These are phyloP conservation scores for Anastrepha ludens DNA, from an alignment of 1,140 invertebrate species.

Conservation along the genomic window DNA sequence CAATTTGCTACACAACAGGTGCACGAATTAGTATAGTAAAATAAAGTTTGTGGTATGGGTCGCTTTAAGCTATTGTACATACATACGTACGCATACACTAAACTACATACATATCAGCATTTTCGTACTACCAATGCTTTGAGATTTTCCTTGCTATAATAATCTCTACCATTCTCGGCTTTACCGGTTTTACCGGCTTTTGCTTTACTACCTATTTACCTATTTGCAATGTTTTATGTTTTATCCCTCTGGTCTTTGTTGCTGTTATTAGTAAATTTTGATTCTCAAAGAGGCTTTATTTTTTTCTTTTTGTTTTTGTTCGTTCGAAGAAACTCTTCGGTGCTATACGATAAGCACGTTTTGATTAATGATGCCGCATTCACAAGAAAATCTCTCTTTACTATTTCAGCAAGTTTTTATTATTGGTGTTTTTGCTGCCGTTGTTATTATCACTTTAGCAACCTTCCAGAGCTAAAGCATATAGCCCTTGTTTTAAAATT, in stretches of 20 bases:
- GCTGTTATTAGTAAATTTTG: slow-evolving; percentile 33
- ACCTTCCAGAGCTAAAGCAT: background rate
- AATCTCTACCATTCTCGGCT: background rate
- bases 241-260: slow-evolving; percentile 19
- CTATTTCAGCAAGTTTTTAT: background rate
- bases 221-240: background rate
- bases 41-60: background rate
- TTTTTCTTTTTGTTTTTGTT: background rate
- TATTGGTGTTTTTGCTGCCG: background rate
- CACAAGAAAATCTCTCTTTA: slow-evolving; percentile 18
- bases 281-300: background rate
- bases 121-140: too few relatives aligned
- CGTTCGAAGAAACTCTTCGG: background rate
- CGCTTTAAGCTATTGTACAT: too few relatives aligned
- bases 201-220: background rate
- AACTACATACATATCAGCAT: too few relatives aligned
- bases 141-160: background rate
- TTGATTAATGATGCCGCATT: slow-evolving; percentile 50
- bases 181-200: background rate
- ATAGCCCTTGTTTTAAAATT: slow-evolving; percentile 4
- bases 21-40: background rate
- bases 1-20: slow-evolving; percentile 64
- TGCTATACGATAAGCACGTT: slow-evolving; percentile 42
- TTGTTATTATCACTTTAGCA: slow-evolving; percentile 1
- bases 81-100: too few relatives aligned